phyloP scores from a whole-genome alignment of 1,140 invertebrate genomes.

The Archivesica marissinica region DNA sequence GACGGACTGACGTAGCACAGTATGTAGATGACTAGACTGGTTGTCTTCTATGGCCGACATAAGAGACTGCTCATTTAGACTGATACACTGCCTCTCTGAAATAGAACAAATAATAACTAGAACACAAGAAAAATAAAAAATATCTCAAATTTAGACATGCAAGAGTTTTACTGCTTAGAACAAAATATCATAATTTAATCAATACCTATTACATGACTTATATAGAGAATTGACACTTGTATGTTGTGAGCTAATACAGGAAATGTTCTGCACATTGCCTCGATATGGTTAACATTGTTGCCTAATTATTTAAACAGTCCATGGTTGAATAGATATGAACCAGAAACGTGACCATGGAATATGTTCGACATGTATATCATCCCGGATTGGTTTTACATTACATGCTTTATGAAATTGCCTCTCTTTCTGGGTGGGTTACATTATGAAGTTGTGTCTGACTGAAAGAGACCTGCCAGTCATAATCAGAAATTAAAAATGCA shows the following conservation, averaged over 20 bases:
- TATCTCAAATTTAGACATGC: not conserved
- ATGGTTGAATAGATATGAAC: too few relatives aligned
- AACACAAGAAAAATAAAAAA: not conserved
- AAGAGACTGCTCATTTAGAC: not conserved
- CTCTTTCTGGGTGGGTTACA: too few relatives aligned
- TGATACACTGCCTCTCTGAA: not conserved
- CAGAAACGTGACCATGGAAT: not conserved
- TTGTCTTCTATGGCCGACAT: slow-evolving; percentile 7
- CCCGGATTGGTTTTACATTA: too few relatives aligned
- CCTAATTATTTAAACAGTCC: too few relatives aligned
- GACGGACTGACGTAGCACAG: slow-evolving; percentile 23
- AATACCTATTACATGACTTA: not conserved
- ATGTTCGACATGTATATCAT: not conserved
- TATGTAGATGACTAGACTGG: slow-evolving; percentile 7
- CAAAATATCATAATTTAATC: not conserved
- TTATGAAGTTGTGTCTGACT: too few relatives aligned
- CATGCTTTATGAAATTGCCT: too few relatives aligned
- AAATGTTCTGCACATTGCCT: too few relatives aligned
- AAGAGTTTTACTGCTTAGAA: not conserved
- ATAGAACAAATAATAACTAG: not conserved
- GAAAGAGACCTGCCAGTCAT: too few relatives aligned
- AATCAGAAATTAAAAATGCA: too few relatives aligned
- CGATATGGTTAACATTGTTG: too few relatives aligned
- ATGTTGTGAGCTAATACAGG: not conserved
- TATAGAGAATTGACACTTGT: not conserved